Base-by-base conservation (phyloP, 2,797 vertebrate genomes). In the Chiropotes sagulatus region DNA sequence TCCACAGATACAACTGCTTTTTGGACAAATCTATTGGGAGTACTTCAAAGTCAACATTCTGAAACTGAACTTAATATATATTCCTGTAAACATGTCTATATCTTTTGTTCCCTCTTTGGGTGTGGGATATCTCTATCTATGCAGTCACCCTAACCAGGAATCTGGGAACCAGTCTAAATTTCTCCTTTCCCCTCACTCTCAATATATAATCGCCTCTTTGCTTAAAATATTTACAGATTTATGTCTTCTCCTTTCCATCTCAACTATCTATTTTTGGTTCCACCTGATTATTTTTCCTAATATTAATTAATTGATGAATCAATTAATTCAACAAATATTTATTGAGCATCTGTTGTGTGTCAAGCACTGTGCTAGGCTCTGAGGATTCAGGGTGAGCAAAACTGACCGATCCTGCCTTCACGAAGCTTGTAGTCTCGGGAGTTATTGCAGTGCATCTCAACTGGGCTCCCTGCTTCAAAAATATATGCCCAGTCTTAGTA, bases 331-430 rank as follows among this genome's bases (percentile, higher is more conserved):
- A 28, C 26, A 81, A 64, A 5, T 90, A 79, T 80, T 80, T 95
- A 58, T 39, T 57, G 41, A 93, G 39, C 39, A 50, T 46, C 44
- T 76, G 10, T 46, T 80, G 33, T 52, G 2, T 52, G n/a, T 94
- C 48, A 94, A 78, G 46, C 46, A 64, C n/a, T 67, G 6, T 95
- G 19, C 44, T 26, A 76, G 44, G 61, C 48, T 93, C 82, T 89
- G 54, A 97, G 80, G 72, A 89, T 67, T 95, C 26, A 80, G 52
- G 20, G n/a, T 70, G 67, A 88, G 44, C 30, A 93, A 80, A 93
- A 73, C 39, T 15, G 7, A 57, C n/a, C 64, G n/a, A 50, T 7
- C 0, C 2, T 52, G 57, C 1, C 89, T 36, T 96, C 12, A 20
- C 28, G 15, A 93, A 85, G 33, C 30, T 96, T 73, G 2, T 41